Base-by-base conservation (phyloP, 2,113 vertebrate genomes). In the Pygoscelis antarcticus region DNA sequence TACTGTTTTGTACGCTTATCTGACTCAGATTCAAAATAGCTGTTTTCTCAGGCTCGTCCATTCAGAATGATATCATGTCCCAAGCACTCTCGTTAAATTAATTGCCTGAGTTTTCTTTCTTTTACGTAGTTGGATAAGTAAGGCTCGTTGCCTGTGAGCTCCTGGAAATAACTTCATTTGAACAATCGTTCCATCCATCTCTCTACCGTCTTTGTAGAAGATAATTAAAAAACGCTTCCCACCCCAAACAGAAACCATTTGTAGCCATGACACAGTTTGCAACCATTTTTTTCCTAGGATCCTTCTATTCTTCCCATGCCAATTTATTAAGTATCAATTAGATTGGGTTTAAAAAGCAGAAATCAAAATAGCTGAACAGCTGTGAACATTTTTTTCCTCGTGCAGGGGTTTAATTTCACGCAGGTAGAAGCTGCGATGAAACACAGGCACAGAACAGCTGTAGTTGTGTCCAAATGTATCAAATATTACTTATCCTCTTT, bases 1-100 rank as follows among this genome's bases (percentile, higher is more conserved):
- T 72, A 90, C 51, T 52, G 65, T 65, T 94, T 61, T 84, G 86
- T 88, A 27, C 10, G 36, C 58, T 62, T 69, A 26, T 16, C 71
- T 78, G 3, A 9, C 70, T 81, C 52, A 6, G 68, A 89, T 75
- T 62, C 86, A 89, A 91, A 88, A 80, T 91, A 93, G 87, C 78
- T 66, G 42, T 91, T 95, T 90, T 94, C 84, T 96, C 75, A 90
- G 78, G 91, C 91, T 93, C 0, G 1, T 90, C 94, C 78, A 83
- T 81, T 96, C 46, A 46, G 46, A 83, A 80, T 93, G 91, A 94
- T 77, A 96, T 93, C 81, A 91, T 49, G 75, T 91, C 84, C 93
- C 74, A 77, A 79, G 69, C 13, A 7, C 62, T 90, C 91, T 90
- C 0, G 1, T 94, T 96, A 93, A 93, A 91, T 85, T 96, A 94